These are phyloP conservation scores for Dryobates pubescens DNA, from an alignment of 2,797 vertebrate genomes.

Conservation along the genomic window DNA sequence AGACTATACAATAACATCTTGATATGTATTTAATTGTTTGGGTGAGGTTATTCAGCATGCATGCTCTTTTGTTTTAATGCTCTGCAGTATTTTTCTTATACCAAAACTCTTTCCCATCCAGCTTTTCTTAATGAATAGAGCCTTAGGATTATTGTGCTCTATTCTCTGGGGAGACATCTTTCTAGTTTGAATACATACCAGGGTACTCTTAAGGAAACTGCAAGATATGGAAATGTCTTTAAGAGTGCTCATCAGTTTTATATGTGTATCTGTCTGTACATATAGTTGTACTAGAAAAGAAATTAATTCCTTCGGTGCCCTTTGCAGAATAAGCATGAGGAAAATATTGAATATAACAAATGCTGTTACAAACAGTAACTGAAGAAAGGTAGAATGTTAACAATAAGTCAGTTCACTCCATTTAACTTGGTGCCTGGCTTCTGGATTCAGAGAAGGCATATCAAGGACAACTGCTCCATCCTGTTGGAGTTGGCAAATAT, in stretches of 20 bases:
- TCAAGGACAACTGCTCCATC: background rate
- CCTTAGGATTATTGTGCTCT: background rate
- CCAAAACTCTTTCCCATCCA: background rate
- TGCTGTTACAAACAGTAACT: background rate
- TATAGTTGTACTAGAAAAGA: background rate
- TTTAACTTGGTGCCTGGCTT: background rate
- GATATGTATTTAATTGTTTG: background rate
- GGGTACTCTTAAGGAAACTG: background rate
- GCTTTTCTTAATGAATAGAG: background rate
- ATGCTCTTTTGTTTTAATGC: background rate
- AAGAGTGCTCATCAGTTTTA: background rate
- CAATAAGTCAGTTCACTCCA: background rate
- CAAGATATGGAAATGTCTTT: background rate
- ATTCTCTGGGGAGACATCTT: background rate
- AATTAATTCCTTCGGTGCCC: background rate
- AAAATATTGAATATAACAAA: background rate
- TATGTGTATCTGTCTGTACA: background rate
- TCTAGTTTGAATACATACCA: background rate
- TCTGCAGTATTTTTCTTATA: background rate
- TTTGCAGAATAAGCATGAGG: background rate
- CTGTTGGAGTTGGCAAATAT: background rate
- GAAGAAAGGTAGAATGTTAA: background rate
- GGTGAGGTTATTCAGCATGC: background rate
- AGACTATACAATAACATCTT: background rate
- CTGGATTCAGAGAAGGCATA: background rate